Percentiles rank a stretch among this genome's conserved stretches.
Conservation (phyloP, 1,140 invertebrate species). For the Micrasema longulum region DNA sequence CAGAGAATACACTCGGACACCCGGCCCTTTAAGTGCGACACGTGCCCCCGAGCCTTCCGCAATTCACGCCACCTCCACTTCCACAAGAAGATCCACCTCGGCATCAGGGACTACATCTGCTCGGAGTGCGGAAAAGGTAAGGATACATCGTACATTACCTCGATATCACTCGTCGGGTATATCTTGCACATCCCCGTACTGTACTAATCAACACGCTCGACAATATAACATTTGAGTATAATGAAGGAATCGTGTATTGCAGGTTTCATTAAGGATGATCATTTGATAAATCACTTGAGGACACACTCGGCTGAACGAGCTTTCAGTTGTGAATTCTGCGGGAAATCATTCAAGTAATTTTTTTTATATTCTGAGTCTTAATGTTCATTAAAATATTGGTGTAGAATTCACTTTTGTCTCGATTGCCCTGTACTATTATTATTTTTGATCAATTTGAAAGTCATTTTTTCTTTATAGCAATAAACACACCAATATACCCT, state of each 20-base stretch:
- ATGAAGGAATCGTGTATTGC: no score
- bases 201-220: neutral
- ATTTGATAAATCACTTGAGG: constrained; percentile 36
- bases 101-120: constrained; percentile 31
- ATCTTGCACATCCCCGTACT: neutral
- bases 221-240: no score
- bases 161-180: neutral
- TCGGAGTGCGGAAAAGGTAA: constrained; percentile 13
- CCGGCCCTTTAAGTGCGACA: constrained; percentile 29
- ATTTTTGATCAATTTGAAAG: no score
- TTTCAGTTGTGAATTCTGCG: constrained; percentile 45
- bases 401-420: no score
- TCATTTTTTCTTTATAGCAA: no score
- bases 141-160: neutral
- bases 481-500: no score
- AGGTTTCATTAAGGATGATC: constrained; percentile 39
- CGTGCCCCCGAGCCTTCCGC: constrained; percentile 39
- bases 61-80: constrained; percentile 28
- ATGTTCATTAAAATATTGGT: no score
- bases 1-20: constrained; percentile 21
- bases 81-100: constrained; percentile 37
- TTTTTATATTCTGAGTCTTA: no score
- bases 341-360: constrained; percentile 45
- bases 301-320: constrained; percentile 38
- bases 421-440: no score